Conservation (phyloP, 2,113 vertebrate species). For the Lepidothrix coronata region DNA sequence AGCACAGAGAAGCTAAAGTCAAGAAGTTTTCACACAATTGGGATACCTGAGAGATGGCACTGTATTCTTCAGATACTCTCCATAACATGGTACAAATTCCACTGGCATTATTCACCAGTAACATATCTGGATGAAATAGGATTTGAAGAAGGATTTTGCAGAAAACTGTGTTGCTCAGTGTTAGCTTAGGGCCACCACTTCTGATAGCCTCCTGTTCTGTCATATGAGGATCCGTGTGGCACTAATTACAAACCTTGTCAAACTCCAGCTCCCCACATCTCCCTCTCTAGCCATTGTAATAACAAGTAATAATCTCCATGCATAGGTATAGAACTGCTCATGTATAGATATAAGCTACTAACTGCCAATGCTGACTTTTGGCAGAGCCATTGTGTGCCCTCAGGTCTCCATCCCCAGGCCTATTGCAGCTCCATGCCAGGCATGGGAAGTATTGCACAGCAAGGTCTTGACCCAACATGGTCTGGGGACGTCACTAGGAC, state of each 20-base stretch:
- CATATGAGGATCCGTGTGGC: not conserved
- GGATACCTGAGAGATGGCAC: not conserved
- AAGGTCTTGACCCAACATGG: not conserved
- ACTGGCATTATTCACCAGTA: not conserved
- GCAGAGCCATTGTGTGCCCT: not conserved
- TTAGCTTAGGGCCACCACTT: not conserved
- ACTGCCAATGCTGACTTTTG: not conserved
- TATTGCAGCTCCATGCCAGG: not conserved
- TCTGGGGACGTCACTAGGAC: rapidly evolving
- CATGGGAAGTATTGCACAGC: not conserved
- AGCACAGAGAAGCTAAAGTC: not conserved
- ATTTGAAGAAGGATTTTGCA: not conserved
- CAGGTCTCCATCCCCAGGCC: not conserved
- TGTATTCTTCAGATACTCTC: not conserved
- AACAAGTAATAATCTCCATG: not conserved
- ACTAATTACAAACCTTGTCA: not conserved
- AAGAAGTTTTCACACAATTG: not conserved
- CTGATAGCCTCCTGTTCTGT: not conserved
- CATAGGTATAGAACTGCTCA: not conserved
- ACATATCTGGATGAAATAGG: not conserved
- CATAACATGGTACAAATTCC: not conserved
- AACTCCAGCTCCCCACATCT: not conserved
- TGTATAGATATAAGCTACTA: not conserved
- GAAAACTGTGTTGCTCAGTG: not conserved
- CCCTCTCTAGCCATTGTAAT: not conserved